Percentiles rank a stretch among this genome's conserved stretches.
Conservation (phyloP, 2,797 vertebrate genomes). For the Cheirogaleus major region DNA sequence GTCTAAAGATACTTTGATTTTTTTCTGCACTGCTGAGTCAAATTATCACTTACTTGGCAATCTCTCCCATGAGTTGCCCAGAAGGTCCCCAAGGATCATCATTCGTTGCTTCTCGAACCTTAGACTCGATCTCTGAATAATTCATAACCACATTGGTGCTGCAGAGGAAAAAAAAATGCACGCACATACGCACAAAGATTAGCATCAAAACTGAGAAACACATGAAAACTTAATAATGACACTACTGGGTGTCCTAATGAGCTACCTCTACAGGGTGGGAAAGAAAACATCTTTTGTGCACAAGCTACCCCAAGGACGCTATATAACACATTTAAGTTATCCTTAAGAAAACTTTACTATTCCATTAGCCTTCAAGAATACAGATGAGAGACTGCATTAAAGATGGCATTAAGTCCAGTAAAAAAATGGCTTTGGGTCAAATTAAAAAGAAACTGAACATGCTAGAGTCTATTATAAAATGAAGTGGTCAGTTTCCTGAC, state of each 20-base stretch:
- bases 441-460: constrained; percentile 79
- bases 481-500: constrained; percentile 57
- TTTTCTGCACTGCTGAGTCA: constrained; percentile 85
- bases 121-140: constrained; percentile 99
- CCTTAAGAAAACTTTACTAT: constrained; percentile 84
- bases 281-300: constrained; percentile 83
- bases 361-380: constrained; percentile 84
- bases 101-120: constrained; percentile 99
- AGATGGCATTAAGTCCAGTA: constrained; percentile 77
- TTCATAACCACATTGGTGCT: constrained; percentile 99
- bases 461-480: constrained; percentile 51
- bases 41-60: constrained; percentile 95
- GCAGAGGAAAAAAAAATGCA: constrained; percentile 81
- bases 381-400: constrained; percentile 81
- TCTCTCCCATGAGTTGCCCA: constrained; percentile 98
- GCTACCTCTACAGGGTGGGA: constrained; percentile 84
- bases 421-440: constrained; percentile 79
- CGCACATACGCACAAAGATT: constrained; percentile 86
- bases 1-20: constrained; percentile 81
- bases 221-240: constrained; percentile 91
- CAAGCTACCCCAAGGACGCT: constrained; percentile 84
- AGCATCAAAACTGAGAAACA: constrained; percentile 89
- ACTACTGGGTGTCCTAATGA: constrained; percentile 87
- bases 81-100: constrained; percentile 99
- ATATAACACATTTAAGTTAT: constrained; percentile 83